Percentiles rank a stretch among this genome's conserved stretches.
These are phyloP conservation scores for Xerus inauris DNA, from an alignment of 2,113 vertebrate genomes.

Conservation along the genomic window DNA sequence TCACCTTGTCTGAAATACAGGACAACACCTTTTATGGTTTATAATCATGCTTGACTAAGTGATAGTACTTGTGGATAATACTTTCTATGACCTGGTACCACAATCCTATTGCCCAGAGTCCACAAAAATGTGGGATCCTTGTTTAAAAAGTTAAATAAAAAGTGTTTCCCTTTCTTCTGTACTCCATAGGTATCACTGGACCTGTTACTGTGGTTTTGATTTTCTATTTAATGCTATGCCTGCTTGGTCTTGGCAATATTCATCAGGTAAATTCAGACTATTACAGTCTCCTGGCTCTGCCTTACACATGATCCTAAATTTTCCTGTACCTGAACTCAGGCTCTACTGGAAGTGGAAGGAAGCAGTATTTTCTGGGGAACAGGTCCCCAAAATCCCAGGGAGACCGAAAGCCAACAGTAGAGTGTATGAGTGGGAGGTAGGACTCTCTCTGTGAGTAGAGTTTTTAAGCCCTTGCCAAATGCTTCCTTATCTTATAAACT, in stretches of 20 bases:
- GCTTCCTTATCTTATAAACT: background rate
- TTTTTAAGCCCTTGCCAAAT: background rate
- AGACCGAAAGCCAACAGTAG: background rate
- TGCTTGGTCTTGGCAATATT: background rate
- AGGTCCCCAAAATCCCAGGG: background rate
- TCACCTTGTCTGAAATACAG: background rate
- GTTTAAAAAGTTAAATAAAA: background rate
- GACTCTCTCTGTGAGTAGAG: background rate
- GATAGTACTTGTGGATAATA: background rate
- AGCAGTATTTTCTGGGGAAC: background rate
- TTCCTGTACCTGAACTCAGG: too few species aligned
- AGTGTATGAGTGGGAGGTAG: background rate
- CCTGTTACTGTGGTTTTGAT: background rate
- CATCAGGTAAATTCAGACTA: background rate
- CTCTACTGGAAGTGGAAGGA: rapidly evolving
- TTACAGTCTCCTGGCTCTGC: background rate
- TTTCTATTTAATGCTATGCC: background rate
- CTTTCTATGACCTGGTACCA: background rate
- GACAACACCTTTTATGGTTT: background rate
- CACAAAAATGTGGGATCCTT: background rate
- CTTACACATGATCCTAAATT: background rate
- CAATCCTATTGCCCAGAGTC: background rate
- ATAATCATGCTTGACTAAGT: background rate
- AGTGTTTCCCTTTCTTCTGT: background rate
- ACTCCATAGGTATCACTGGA: background rate